Base-by-base conservation (phyloP, 2,888 invertebrate species). In the Pollenia labialis region DNA sequence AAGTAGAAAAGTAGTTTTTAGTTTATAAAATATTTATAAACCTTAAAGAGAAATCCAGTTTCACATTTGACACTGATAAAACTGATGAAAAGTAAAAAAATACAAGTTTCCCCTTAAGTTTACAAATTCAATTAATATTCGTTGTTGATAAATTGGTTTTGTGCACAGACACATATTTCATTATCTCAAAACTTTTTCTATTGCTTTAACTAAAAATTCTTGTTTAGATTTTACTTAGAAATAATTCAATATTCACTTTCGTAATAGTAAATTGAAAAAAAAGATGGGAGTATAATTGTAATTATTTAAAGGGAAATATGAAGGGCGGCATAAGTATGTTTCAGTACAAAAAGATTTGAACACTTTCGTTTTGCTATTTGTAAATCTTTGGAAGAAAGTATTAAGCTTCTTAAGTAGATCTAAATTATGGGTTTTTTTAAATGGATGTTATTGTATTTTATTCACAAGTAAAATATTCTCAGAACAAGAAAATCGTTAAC, bases 111-210 rank as follows among this genome's bases (percentile, higher is more conserved):
- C 60, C 18, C 0, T 62, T 8, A 16, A 50, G 18, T 72, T 72
- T 40, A 6, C 32, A 54, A 2, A 54, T 46, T 48, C 52, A 60
- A 68, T 69, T 60, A 69, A 52, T 72, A 64, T 72, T 81, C 54
- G 46, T 14, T 54, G 62, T 14, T 64, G 16, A 81, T 62, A 72
- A 81, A 81, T 72, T 69, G 60, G 52, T 69, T 58, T 71, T 42
- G 12, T 62, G 58, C 23, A 23, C 72, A 66, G 64, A 80, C 75
- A 62, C 14, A 79, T 80, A 71, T 64, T 80, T 85, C 64, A 85
- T 79, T 85, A 79, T 82, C 79, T 82, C 14, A 42, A 44, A 32
- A 32, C 4, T 32, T 32, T 32, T 32, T 32, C 32, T 32, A 32
- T 32, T 6, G 32, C 32, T 32, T 32, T 18, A 44, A 46, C 48